Percentiles rank a stretch among this genome's conserved stretches.
These are phyloP conservation scores for Aegithalos caudatus DNA, from an alignment of 2,113 vertebrate genomes.

Conservation along the genomic window DNA sequence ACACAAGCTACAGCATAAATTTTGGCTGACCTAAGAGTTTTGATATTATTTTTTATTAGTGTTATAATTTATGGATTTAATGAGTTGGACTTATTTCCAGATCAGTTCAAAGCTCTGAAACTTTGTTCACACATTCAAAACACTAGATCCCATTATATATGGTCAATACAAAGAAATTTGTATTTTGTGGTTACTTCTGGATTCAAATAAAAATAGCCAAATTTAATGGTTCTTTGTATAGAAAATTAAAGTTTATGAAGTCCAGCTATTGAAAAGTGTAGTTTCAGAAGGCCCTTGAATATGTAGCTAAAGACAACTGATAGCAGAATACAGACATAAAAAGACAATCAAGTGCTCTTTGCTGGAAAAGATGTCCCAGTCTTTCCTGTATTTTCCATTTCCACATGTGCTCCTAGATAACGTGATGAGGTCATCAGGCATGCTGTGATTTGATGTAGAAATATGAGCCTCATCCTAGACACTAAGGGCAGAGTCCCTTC, in stretches of 20 bases:
- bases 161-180: not conserved
- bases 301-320: not conserved
- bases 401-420: not conserved
- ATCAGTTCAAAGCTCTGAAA: not conserved
- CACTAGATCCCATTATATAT: not conserved
- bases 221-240: fast-evolving
- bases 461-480: not conserved
- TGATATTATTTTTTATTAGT: not conserved
- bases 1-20: not conserved
- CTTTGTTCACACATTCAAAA: not conserved
- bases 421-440: not conserved
- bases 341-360: not conserved
- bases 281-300: not conserved
- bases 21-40: not conserved
- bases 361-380: not conserved
- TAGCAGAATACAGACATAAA: not conserved
- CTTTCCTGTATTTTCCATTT: not conserved
- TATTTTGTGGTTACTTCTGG: not conserved
- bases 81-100: not conserved
- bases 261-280: not conserved
- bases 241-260: not conserved
- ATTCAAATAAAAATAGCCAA: not conserved
- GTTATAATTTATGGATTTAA: not conserved
- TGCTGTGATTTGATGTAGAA: not conserved
- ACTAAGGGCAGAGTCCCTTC: not conserved